These are phyloP conservation scores for Zygaena filipendulae DNA, from an alignment of 2,888 invertebrate genomes.

Conservation along the genomic window DNA sequence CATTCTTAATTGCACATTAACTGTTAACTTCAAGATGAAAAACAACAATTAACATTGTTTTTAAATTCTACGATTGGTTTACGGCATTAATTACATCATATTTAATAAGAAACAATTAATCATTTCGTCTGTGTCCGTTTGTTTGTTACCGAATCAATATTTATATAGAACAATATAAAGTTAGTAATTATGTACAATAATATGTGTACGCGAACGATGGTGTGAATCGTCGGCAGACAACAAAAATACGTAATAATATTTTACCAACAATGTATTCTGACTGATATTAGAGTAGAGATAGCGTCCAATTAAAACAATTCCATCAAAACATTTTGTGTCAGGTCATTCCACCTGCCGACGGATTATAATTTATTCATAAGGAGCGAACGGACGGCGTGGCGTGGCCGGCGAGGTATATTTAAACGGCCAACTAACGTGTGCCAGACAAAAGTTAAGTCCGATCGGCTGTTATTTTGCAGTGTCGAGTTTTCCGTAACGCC, in stretches of 20 bases:
- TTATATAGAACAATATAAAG: constrained; percentile 24
- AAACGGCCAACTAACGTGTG: too few relatives aligned
- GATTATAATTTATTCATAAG: constrained; percentile 62
- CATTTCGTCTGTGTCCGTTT: constrained; percentile 28
- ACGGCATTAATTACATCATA: too few relatives aligned
- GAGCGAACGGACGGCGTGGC: constrained; percentile 38
- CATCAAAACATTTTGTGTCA: constrained; percentile 67
- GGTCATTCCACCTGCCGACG: constrained; percentile 65
- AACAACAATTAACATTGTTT: too few relatives aligned
- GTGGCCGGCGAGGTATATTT: constrained; percentile 20
- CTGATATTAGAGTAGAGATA: constrained; percentile 52
- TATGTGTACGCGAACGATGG: constrained; percentile 44
- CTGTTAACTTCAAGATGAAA: too few relatives aligned
- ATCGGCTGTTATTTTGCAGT: too few relatives aligned
- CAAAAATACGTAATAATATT: too few relatives aligned
- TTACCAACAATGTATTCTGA: constrained; percentile 44
- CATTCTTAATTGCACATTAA: too few relatives aligned
- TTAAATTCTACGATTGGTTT: too few relatives aligned
- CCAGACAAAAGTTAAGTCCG: too few relatives aligned
- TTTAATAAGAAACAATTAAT: constrained; percentile 32
- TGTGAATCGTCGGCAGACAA: constrained; percentile 49
- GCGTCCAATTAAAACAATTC: constrained; percentile 68
- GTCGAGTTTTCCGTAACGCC: too few relatives aligned
- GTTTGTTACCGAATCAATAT: constrained; percentile 49
- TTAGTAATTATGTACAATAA: constrained; percentile 21